A percentile compares a stretch with the other conserved stretches of the same genome.
Evolutionary conservation across 2,888 invertebrate species (phyloP).

Genomic region (Nasonia oneida): DNA sequence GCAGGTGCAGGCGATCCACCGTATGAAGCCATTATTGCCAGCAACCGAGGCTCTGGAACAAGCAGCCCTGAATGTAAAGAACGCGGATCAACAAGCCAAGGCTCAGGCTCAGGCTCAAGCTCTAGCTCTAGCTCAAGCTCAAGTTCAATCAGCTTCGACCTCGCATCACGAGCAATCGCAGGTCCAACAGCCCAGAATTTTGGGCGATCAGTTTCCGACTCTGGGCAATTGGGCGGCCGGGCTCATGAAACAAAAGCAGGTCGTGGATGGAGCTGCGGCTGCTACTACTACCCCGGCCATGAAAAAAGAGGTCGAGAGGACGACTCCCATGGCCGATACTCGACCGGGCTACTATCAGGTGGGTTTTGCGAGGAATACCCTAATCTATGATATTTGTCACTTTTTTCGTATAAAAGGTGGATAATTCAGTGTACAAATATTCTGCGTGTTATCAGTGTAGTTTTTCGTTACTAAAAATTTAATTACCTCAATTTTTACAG

Average conservation of each 20-base stretch:
- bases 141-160: not conserved
- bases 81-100: not conserved
- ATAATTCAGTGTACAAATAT: too few species aligned
- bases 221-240: conserved; percentile 72
- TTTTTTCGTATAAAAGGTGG: not conserved
- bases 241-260: conserved; percentile 64
- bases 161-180: conserved; percentile 11
- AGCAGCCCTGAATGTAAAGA: not conserved
- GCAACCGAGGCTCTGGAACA: not conserved
- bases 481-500: conserved; percentile 1
- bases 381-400: not conserved
- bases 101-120: not conserved
- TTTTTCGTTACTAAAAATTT: not conserved
- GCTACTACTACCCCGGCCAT: not conserved
- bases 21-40: not conserved
- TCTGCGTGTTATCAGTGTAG: too few species aligned
- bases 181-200: conserved; percentile 53
- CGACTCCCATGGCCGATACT: not conserved
- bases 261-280: not conserved
- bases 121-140: not conserved
- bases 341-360: conserved; percentile 38
- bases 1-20: not conserved
- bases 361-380: not conserved
- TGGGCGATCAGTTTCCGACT: conserved; percentile 73
- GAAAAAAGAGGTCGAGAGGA: conserved; percentile 14